Base-by-base conservation (phyloP, 2,113 vertebrate species). In the Orthonyx spaldingii region DNA sequence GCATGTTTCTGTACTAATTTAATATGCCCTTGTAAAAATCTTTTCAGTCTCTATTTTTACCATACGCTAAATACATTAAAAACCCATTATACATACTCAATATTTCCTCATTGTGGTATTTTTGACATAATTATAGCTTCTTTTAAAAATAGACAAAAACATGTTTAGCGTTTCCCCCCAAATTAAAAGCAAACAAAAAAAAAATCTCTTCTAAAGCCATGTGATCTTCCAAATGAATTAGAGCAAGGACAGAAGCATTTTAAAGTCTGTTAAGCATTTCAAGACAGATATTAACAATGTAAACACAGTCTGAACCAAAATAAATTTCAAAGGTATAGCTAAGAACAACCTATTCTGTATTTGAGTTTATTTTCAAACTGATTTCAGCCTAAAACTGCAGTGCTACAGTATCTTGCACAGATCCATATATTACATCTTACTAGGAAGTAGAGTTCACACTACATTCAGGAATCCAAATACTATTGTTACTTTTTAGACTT, bases 61-160 rank as follows among this genome's bases (percentile, higher is more conserved):
- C 44, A 74, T 87, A 94, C 46, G 87, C 22, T 65, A 63, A 95
- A 83, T 61, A 72, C 46, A 89, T 87, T 86, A 92, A 81, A 90
- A 93, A 50, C 27, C 35, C 77, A 83, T 64, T 87, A 78, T 27
- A 93, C 23, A 60, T 57, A 84, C 65, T 65, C 69, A 76, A 0
- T 87, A 79, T 94, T 93, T 85, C 70, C 81, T 93, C 74, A 79
- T 82, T 93, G 87, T 87, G 84, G 53, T 92, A 84, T 95, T 96
- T 94, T 82, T n/a, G 50, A 81, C 59, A 90, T 92, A 90, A 95
- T 96, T 90, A 84, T 24, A 94, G 42, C 55, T 77, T 77, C 35
- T 92, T 92, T 94, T 81, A 90, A 94, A 97, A 95, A 93, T 4
- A 93, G 79, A 65, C 46, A 92, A 86, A 94, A 94, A 55, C 33